Percentiles rank a stretch among this genome's conserved stretches.
Conservation (phyloP, 2,888 invertebrate species). For the Acleris holmiana region DNA sequence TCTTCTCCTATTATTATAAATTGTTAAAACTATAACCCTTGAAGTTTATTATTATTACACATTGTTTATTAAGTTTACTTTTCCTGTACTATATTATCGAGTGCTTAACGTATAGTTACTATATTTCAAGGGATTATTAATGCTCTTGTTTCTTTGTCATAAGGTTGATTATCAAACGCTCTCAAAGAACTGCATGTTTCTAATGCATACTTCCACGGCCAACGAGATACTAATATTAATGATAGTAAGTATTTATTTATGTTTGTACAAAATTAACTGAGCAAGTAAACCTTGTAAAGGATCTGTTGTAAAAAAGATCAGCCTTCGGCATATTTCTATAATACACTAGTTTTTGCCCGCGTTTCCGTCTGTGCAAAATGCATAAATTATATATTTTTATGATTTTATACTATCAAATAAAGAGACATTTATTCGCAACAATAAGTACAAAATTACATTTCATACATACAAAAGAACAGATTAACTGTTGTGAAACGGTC, state of each 20-base stretch:
- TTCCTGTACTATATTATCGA: constrained; percentile 5
- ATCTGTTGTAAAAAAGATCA: neutral
- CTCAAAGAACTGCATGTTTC: neutral
- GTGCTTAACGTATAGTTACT: neutral
- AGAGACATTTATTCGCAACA: too few species aligned
- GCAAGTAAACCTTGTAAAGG: neutral
- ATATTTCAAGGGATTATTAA: too few species aligned
- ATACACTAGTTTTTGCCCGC: too few species aligned
- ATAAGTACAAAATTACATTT: too few species aligned
- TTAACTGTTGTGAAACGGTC: too few species aligned
- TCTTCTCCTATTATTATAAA: constrained; percentile 2
- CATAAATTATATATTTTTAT: too few species aligned
- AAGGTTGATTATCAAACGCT: too few species aligned
- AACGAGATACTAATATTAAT: neutral
- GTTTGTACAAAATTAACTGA: constrained; percentile 3
- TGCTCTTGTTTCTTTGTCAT: too few species aligned
- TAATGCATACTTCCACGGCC: constrained; percentile 1
- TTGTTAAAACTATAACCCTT: neutral
- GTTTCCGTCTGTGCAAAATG: too few species aligned
- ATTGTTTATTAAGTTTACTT: constrained; percentile 5
- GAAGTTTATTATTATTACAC: neutral
- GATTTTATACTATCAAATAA: too few species aligned
- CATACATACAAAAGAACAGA: too few species aligned
- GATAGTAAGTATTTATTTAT: neutral
- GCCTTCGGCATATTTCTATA: too few species aligned